Evolutionary conservation across 2,888 invertebrate genomes (phyloP).

Genomic region (Conops quadrifasciatus): DNA sequence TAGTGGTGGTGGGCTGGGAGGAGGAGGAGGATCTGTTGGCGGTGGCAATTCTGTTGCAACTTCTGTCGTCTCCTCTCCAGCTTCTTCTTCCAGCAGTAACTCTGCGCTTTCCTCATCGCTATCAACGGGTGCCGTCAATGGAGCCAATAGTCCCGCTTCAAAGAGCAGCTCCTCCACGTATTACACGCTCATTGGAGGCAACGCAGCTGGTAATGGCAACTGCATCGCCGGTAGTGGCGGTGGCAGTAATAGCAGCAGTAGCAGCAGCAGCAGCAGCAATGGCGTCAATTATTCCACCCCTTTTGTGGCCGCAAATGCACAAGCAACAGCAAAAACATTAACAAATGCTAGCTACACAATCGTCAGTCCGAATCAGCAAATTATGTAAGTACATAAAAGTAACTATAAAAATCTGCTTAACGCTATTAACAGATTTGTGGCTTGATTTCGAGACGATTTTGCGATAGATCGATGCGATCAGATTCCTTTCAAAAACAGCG

Average conservation of each 20-base stretch:
- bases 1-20: slow-evolving; percentile 45
- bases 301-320: slow-evolving; percentile 30
- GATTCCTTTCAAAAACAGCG: too few species aligned
- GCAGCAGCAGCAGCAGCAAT: slow-evolving; percentile 28
- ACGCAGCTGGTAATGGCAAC: background rate
- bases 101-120: slow-evolving; percentile 46
- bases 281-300: slow-evolving; percentile 37
- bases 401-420: background rate
- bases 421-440: too few species aligned
- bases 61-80: slow-evolving; percentile 61
- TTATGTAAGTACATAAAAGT: slow-evolving; percentile 44
- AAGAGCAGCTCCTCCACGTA: slow-evolving; percentile 40
- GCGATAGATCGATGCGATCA: too few species aligned
- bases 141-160: slow-evolving; percentile 56
- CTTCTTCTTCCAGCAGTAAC: slow-evolving; percentile 52
- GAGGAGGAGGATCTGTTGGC: slow-evolving; percentile 27
- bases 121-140: slow-evolving; percentile 59
- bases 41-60: slow-evolving; percentile 46
- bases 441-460: too few species aligned
- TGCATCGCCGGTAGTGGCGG: slow-evolving; percentile 3
- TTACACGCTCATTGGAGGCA: slow-evolving; percentile 22
- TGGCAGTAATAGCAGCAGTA: background rate
- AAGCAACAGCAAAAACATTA: slow-evolving; percentile 29
- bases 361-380: slow-evolving; percentile 43
- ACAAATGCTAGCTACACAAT: slow-evolving; percentile 35